Base-by-base conservation (phyloP, 2,888 invertebrate species). In the Chorisops tibialis region DNA sequence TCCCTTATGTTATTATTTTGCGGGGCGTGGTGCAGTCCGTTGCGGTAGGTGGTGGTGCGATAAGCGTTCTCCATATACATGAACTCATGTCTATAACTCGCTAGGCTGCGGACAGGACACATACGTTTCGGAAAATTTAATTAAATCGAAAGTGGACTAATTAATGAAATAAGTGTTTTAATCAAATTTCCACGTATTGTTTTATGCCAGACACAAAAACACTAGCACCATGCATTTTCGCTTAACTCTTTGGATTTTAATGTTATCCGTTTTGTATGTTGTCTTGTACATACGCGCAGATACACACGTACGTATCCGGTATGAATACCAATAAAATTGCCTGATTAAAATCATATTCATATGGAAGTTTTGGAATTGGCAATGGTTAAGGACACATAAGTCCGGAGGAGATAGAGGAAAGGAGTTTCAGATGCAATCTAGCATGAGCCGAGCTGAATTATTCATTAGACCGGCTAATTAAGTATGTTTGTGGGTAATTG, bases 141-240 rank as follows among this genome's bases (percentile, higher is more conserved):
- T 52, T 52, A 52, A 52, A 52, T 52, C 39, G 30, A 39, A 38
- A 52, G 52, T 38, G 52, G 52, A 52, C 52, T 52, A 52, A 52
- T 52, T 52, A 52, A 52, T 52, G 52, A 39, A 19, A 11, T 37
- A 52, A 52, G 45, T 45, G 18, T 18, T 19, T 45, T 14, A 45
- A 45, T 18, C 19, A 35, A 35, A 35, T 50, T 30, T 35, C 38
- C 52, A 52, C 52, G 52, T 39, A 38, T 37, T 30, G 30, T 30
- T 30, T 30, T n/a, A n/a, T 30, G 30, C 30, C 5, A 5, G 30
- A 7, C 30, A 7, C 30, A n/a, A n/a, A n/a, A n/a, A n/a, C 30
- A 30, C 1, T n/a, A 9, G 30, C 9, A 9, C 30, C 9, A 9
- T 1, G 3, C 9, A 30, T 9, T 30, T 5, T 9, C 30, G 30